Evolutionary conservation across 1,140 invertebrate genomes (phyloP).

Genomic region (Nasonia giraulti): DNA sequence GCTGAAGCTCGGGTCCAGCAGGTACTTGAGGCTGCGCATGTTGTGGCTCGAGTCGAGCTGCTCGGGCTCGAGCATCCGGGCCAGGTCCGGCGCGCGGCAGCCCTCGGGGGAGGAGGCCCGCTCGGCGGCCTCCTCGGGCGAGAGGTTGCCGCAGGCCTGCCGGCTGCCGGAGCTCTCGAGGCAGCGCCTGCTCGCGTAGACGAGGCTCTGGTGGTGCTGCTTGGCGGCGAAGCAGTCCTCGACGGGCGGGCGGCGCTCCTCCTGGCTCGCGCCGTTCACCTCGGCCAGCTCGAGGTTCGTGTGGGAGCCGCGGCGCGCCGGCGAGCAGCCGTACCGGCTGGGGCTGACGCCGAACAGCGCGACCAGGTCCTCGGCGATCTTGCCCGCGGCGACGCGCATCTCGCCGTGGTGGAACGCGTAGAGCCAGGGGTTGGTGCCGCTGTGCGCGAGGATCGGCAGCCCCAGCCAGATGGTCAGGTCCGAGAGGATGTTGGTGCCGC

Average conservation of each 20-base stretch:
- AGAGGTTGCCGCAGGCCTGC: constrained; percentile 59
- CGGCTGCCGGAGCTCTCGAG: constrained; percentile 55
- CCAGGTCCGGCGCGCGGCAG: no score
- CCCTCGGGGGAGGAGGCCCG: no score
- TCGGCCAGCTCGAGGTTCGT: constrained; percentile 67
- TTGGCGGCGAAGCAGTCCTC: constrained; percentile 68
- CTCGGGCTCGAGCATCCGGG: constrained; percentile 69
- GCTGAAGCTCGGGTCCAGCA: constrained; percentile 68
- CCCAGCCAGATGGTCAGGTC: constrained; percentile 77
- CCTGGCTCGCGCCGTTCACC: constrained; percentile 62
- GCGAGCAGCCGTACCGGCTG: constrained; percentile 68
- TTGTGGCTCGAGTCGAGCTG: constrained; percentile 71
- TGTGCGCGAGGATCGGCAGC: constrained; percentile 78
- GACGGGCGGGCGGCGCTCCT: constrained; percentile 58
- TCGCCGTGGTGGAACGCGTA: constrained; percentile 82
- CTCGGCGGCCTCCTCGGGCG: constrained; percentile 61
- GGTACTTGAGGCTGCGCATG: constrained; percentile 65
- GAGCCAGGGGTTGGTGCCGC: constrained; percentile 80
- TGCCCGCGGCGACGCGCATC: constrained; percentile 77
- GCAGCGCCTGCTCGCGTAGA: constrained; percentile 61
- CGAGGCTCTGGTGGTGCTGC: constrained; percentile 41
- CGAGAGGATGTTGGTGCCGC: constrained; percentile 73
- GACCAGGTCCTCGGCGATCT: constrained; percentile 75
- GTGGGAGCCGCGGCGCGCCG: constrained; percentile 62
- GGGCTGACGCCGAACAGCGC: constrained; percentile 71